Conservation (phyloP, 2,888 invertebrate genomes). For the Macroteleia sp. region DNA sequence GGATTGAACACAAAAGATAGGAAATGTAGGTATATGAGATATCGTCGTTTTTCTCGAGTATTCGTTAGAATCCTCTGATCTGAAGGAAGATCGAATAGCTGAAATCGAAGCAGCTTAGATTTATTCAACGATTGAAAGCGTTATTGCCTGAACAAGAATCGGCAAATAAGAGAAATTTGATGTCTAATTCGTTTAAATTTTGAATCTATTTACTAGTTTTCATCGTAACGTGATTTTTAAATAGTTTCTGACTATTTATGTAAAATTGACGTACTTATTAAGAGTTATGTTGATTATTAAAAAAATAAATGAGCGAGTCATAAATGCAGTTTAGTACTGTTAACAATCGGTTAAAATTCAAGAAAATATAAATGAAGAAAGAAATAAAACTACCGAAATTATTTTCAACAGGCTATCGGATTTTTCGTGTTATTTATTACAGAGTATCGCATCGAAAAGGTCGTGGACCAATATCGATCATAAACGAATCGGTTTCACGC, state of each 20-base stretch:
- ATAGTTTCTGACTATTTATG: no score
- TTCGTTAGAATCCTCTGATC: conserved; percentile 58
- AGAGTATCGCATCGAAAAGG: conserved; percentile 49
- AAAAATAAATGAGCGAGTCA: no score
- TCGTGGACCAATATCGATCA: conserved; percentile 59
- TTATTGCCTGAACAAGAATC: conserved; percentile 70
- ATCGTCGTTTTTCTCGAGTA: conserved; percentile 50
- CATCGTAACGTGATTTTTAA: no score
- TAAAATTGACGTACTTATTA: no score
- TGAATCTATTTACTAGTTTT: no score
- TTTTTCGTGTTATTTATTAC: conserved; percentile 67
- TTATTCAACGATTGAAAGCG: conserved; percentile 72
- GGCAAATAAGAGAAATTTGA: conserved; percentile 62
- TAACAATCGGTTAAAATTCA: no score
- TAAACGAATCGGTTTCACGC: conserved; percentile 60
- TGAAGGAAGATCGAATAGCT: conserved; percentile 58
- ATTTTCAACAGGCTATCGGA: conserved; percentile 52
- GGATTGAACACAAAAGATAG: conserved; percentile 58
- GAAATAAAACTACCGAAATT: conserved; percentile 28
- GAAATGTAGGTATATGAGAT: conserved; percentile 60
- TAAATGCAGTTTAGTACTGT: no score
- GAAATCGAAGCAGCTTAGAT: conserved; percentile 67
- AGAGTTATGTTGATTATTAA: no score
- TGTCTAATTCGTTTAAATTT: conserved; percentile 58
- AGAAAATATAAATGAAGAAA: neutral